These are phyloP conservation scores for Liparis tanakae DNA, from an alignment of 2,797 vertebrate genomes.

Conservation along the genomic window DNA sequence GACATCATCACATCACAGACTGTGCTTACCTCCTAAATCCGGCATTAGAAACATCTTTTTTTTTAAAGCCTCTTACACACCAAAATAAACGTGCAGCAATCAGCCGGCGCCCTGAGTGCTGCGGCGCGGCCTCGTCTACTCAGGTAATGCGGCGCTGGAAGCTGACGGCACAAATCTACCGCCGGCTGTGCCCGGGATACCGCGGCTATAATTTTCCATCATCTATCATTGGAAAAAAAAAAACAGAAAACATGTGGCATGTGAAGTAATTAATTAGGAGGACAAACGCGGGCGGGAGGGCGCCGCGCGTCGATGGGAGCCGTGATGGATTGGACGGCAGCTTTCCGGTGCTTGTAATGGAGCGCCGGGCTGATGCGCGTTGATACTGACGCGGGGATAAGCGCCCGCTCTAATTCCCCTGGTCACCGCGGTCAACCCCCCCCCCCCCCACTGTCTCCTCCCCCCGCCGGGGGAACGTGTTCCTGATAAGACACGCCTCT, in stretches of 20 bases:
- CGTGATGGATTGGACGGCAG: conserved; percentile 71
- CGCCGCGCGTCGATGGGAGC: conserved; percentile 69
- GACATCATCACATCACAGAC: conserved; percentile 55
- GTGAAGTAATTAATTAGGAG: conserved; percentile 81
- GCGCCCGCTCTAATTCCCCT: conserved; percentile 73
- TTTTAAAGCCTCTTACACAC: conserved; percentile 81
- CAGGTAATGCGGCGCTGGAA: conserved; percentile 80
- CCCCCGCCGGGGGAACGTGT: conserved; percentile 14
- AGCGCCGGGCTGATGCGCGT: conserved; percentile 70
- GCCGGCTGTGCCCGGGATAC: conserved; percentile 72
- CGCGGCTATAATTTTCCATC: conserved; percentile 73
- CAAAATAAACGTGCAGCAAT: conserved; percentile 34
- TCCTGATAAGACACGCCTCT: background rate
- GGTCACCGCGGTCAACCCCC: conserved; percentile 63
- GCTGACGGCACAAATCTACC: conserved; percentile 77
- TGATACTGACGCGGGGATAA: conserved; percentile 74
- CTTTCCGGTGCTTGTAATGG: conserved; percentile 69
- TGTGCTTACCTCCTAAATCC: conserved; percentile 84
- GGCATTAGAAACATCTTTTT: conserved; percentile 80
- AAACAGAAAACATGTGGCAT: conserved; percentile 54
- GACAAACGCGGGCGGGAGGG: conserved; percentile 75
- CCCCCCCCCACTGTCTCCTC: conserved; percentile 35
- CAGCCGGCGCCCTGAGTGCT: conserved; percentile 56
- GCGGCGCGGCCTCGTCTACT: conserved; percentile 79
- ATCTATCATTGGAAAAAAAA: conserved; percentile 79